A percentile compares a stretch with the other conserved stretches of the same genome.
Conservation (phyloP, 1,140 invertebrate genomes). For the Ladona fulva region DNA sequence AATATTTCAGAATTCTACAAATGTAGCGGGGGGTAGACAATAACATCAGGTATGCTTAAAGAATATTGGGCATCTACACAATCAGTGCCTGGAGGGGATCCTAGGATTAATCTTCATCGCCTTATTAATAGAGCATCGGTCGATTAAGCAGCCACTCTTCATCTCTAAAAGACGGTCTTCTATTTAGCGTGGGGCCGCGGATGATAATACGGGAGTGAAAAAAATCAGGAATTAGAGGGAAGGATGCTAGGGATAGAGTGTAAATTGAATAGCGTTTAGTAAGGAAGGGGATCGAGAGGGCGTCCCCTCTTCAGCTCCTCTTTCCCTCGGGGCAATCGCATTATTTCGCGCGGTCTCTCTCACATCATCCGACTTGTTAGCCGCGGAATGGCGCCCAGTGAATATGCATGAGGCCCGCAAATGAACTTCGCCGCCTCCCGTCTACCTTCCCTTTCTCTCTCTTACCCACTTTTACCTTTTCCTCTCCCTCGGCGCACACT, state of each 20-base stretch:
- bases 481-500: background rate
- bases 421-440: background rate
- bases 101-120: too few relatives aligned
- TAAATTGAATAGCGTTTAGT: background rate
- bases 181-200: too few relatives aligned
- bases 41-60: too few relatives aligned
- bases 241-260: background rate
- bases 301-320: too few relatives aligned
- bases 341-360: background rate
- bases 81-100: too few relatives aligned
- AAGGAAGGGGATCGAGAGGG: too few relatives aligned
- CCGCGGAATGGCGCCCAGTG: background rate
- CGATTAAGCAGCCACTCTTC: too few relatives aligned
- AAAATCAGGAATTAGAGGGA: background rate
- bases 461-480: background rate
- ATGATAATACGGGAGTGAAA: background rate
- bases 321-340: background rate
- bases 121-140: too few relatives aligned
- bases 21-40: too few relatives aligned
- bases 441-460: background rate
- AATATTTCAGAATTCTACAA: too few relatives aligned
- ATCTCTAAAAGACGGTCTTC: too few relatives aligned
- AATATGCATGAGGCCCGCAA: background rate
- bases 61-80: too few relatives aligned
- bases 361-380: slow-evolving; percentile 8